phyloP scores from a whole-genome alignment of 1,140 invertebrate genomes.

The Popillia japonica region DNA sequence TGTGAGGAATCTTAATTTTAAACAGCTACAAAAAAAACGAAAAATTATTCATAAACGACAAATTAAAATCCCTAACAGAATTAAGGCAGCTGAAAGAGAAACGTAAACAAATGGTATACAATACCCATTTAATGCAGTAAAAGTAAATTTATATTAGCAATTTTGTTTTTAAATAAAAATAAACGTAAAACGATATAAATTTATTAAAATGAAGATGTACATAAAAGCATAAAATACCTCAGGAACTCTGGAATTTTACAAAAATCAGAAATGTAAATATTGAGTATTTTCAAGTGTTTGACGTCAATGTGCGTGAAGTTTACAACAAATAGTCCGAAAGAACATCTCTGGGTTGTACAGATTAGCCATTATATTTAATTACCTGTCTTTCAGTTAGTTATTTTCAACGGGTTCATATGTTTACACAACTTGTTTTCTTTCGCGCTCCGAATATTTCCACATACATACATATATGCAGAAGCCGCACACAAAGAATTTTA shows the following conservation, averaged over 20 bases:
- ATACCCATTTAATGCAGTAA: not conserved
- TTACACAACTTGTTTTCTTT: constrained; percentile 26
- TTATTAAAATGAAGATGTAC: not conserved
- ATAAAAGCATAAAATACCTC: not conserved
- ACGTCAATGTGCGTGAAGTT: not conserved
- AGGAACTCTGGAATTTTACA: not conserved
- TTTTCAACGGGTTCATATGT: not conserved
- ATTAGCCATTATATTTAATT: constrained; percentile 21
- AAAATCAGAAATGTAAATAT: not conserved
- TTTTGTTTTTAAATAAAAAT: not conserved
- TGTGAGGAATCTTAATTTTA: too few relatives aligned
- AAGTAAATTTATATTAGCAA: not conserved
- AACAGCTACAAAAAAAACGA: too few relatives aligned
- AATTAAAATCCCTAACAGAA: too few relatives aligned
- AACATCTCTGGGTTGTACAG: not conserved
- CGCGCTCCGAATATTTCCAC: not conserved
- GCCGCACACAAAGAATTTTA: not conserved
- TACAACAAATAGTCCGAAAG: not conserved
- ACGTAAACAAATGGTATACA: too few relatives aligned
- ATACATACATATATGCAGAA: not conserved
- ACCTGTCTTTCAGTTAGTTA: constrained; percentile 33
- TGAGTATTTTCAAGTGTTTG: not conserved
- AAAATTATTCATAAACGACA: too few relatives aligned
- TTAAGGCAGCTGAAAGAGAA: too few relatives aligned
- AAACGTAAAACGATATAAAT: not conserved